These are phyloP conservation scores for Diprion similis DNA, from an alignment of 1,140 invertebrate species.

Conservation along the genomic window DNA sequence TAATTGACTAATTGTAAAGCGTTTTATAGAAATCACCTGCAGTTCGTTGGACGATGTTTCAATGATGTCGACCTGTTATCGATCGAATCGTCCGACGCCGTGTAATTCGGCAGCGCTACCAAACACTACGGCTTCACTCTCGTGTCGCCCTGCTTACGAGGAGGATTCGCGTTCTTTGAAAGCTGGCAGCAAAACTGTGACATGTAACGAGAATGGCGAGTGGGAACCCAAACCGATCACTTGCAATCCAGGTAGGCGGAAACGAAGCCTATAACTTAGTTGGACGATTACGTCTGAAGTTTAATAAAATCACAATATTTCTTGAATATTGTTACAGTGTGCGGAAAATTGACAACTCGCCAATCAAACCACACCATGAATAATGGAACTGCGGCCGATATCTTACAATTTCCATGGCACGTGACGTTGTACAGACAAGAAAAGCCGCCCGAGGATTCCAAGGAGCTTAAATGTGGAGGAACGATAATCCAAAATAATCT, in stretches of 20 bases:
- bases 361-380: no score
- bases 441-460: constrained; percentile 23
- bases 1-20: neutral
- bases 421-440: constrained; percentile 54
- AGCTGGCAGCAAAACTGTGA: constrained; percentile 28
- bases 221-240: constrained; percentile 54
- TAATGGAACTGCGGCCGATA: constrained; percentile 37
- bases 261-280: neutral
- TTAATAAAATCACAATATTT: neutral
- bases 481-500: constrained; percentile 50
- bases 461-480: constrained; percentile 51
- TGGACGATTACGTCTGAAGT: neutral
- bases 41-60: neutral
- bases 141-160: neutral
- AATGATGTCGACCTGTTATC: neutral
- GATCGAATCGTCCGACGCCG: neutral
- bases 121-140: neutral
- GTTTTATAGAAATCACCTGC: neutral
- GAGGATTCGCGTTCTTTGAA: constrained; percentile 17
- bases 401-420: constrained; percentile 56
- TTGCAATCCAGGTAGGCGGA: constrained; percentile 50
- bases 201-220: constrained; percentile 45
- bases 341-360: constrained; percentile 35
- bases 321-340: constrained; percentile 40
- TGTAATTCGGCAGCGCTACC: neutral